Conservation (phyloP, 1,140 invertebrate genomes). For the Trichomalopsis sarcophagae region DNA sequence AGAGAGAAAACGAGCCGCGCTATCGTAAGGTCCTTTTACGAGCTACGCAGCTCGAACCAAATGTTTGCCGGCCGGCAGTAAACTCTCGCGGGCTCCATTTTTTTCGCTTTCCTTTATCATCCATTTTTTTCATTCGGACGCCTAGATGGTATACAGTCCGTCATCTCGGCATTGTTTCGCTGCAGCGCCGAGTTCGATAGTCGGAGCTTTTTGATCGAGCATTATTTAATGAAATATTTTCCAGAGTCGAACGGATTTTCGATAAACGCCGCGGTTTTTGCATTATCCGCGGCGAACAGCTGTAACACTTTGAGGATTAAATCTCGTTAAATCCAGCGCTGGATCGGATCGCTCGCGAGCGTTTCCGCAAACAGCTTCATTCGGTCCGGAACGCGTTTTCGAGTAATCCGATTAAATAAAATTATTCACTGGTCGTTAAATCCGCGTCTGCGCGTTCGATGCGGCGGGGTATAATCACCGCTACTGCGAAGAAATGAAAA, state of each 20-base stretch:
- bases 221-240: too few species aligned
- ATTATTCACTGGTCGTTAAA: background rate
- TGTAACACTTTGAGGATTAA: background rate
- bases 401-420: background rate
- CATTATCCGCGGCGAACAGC: background rate
- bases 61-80: background rate
- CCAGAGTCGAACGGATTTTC: too few species aligned
- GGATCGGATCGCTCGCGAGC: too few species aligned
- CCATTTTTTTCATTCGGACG: background rate
- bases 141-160: too few species aligned
- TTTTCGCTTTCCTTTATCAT: background rate
- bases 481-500: too few species aligned
- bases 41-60: background rate
- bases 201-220: too few species aligned
- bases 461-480: too few species aligned
- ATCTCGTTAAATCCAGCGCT: background rate
- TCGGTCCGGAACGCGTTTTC: too few species aligned
- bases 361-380: too few species aligned
- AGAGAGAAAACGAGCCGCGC: background rate
- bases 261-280: background rate
- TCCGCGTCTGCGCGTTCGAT: too few species aligned
- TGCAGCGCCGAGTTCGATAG: too few species aligned
- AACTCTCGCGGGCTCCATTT: background rate
- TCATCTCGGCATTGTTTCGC: background rate
- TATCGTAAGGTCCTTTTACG: background rate